Evolutionary conservation across 2,888 invertebrate genomes (phyloP).

Genomic region (Allophyes oxyacanthae): DNA sequence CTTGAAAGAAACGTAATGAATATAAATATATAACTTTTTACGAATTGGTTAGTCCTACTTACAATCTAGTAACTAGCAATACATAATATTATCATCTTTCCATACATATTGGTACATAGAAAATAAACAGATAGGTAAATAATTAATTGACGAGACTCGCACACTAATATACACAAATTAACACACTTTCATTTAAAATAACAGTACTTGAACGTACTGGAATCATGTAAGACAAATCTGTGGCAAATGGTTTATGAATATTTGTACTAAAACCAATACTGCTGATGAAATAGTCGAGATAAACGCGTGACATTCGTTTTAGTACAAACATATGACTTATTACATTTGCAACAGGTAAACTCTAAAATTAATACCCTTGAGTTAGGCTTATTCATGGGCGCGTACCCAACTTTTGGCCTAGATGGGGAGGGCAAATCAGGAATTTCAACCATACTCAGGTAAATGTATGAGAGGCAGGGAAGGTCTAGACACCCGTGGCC

Average conservation of each 20-base stretch:
- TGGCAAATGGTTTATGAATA: conserved; percentile 46
- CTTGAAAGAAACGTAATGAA: conserved; percentile 21
- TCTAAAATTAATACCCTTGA: conserved; percentile 38
- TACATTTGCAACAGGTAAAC: conserved; percentile 42
- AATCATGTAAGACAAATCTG: conserved; percentile 50
- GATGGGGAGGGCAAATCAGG: too few species aligned
- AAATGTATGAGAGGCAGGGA: too few species aligned
- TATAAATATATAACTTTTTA: conserved; percentile 29
- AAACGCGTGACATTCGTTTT: conserved; percentile 13
- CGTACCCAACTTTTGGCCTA: too few species aligned
- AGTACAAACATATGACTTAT: conserved; percentile 27
- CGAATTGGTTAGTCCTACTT: conserved; percentile 61
- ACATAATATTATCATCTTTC: conserved; percentile 41
- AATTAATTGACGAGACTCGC: conserved; percentile 67
- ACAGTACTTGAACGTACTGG: conserved; percentile 66
- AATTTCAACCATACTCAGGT: too few species aligned
- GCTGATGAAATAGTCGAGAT: conserved; percentile 12
- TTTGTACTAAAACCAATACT: conserved; percentile 40
- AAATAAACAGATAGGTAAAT: conserved; percentile 53
- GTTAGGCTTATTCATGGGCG: conserved; percentile 16
- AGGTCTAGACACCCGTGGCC: too few species aligned
- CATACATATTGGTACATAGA: conserved; percentile 46
- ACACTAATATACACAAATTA: conserved; percentile 53
- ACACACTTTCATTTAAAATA: conserved; percentile 46
- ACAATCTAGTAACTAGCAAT: conserved; percentile 52